Conservation (phyloP, 2,888 invertebrate genomes). For the Selenia dentaria region DNA sequence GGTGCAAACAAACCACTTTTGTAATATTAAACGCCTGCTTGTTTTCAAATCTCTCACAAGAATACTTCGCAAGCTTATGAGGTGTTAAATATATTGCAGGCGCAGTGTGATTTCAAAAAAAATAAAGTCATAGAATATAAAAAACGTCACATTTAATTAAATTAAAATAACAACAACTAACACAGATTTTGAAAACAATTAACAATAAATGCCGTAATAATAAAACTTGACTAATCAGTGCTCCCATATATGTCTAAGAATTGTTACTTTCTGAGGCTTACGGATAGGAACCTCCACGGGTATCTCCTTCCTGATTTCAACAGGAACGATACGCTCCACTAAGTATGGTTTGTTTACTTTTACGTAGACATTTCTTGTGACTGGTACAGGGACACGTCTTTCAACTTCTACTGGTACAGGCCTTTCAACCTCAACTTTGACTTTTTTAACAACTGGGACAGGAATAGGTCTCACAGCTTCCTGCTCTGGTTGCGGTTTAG, state of each 20-base stretch:
- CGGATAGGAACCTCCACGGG: slow-evolving; percentile 41
- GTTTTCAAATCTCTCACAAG: background rate
- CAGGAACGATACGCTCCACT: slow-evolving; percentile 42
- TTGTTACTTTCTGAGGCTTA: slow-evolving; percentile 47
- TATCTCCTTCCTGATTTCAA: slow-evolving; percentile 43
- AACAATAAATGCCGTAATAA: slow-evolving; percentile 36
- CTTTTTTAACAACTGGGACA: slow-evolving; percentile 40
- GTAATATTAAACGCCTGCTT: background rate
- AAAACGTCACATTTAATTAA: slow-evolving; percentile 26
- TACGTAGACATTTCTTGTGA: slow-evolving; percentile 43
- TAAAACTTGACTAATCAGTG: slow-evolving; percentile 41
- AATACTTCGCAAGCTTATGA: too few species aligned
- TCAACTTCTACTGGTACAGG: slow-evolving; percentile 29
- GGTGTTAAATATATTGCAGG: background rate
- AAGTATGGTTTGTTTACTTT: slow-evolving; percentile 49
- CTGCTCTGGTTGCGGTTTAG: slow-evolving; percentile 35
- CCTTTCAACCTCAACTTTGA: slow-evolving; percentile 38
- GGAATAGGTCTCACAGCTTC: slow-evolving; percentile 46
- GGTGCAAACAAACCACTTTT: too few species aligned
- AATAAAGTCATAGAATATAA: slow-evolving; percentile 2
- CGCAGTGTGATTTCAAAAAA: background rate
- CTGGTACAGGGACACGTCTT: slow-evolving; percentile 34
- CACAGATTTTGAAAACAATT: slow-evolving; percentile 26
- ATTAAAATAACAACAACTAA: slow-evolving; percentile 32
- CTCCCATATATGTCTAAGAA: slow-evolving; percentile 59